A percentile compares a stretch with the other conserved stretches of the same genome.
Evolutionary conservation across 2,888 invertebrate genomes (phyloP).

Genomic region (Ceratothoa steindachneri): DNA sequence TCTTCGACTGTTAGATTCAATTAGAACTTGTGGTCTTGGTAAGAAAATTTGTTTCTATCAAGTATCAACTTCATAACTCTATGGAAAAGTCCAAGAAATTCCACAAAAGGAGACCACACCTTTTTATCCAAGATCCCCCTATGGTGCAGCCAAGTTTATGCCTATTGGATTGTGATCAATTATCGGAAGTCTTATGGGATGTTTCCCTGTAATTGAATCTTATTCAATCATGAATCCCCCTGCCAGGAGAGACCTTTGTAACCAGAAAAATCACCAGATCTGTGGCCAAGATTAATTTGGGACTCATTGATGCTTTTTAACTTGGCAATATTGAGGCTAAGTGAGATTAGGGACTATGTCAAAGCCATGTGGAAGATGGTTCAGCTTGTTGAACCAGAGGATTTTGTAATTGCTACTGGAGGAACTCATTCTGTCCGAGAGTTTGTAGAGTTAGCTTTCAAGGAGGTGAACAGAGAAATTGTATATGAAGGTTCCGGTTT

Average conservation of each 20-base stretch:
- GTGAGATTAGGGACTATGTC: constrained; percentile 82
- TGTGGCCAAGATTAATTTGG: constrained; percentile 91
- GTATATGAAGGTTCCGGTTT: constrained; percentile 83
- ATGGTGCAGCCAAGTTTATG: constrained; percentile 96
- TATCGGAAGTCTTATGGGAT: constrained; percentile 92
- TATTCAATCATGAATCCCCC: constrained; percentile 96
- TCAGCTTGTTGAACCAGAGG: constrained; percentile 83
- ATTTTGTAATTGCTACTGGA: constrained; percentile 96
- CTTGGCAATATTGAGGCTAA: constrained; percentile 92
- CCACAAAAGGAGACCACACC: constrained; percentile 93
- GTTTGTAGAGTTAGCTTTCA: constrained; percentile 90
- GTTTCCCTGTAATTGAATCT: constrained; percentile 91
- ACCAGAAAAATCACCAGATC: constrained; percentile 95
- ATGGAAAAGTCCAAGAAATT: constrained; percentile 85
- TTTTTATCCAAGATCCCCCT: constrained; percentile 93
- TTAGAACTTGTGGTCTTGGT: constrained; percentile 79
- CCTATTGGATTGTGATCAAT: constrained; percentile 92
- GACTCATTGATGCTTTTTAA: constrained; percentile 77
- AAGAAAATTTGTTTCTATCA: constrained; percentile 83
- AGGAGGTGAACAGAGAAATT: constrained; percentile 60
- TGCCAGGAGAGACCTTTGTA: constrained; percentile 95
- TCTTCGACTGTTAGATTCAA: constrained; percentile 81
- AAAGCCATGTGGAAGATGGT: constrained; percentile 99
- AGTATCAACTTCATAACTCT: constrained; percentile 91
- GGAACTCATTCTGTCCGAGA: constrained; percentile 91